A percentile compares a stretch with the other conserved stretches of the same genome.
Conservation (phyloP, 2,888 invertebrate species). For the Watsonalla binaria region DNA sequence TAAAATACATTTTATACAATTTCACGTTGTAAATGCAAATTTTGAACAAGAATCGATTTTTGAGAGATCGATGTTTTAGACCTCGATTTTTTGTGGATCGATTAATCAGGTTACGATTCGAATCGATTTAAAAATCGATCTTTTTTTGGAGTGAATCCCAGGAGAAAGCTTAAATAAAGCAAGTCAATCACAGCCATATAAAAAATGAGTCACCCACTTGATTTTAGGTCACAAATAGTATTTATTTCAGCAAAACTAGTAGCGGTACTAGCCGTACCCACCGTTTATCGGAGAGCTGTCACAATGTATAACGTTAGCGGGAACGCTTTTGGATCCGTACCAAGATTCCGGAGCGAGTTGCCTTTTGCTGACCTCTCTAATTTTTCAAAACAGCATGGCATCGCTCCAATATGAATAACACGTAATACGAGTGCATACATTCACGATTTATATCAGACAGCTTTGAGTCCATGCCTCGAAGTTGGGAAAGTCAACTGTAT, state of each 20-base stretch:
- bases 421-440: slow-evolving; percentile 47
- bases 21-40: no score
- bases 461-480: neutral
- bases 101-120: no score
- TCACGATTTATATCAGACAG: slow-evolving; percentile 31
- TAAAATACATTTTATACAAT: no score
- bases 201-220: neutral
- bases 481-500: neutral
- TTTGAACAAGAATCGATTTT: no score
- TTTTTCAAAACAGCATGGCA: slow-evolving; percentile 71
- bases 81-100: no score
- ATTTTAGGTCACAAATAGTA: neutral
- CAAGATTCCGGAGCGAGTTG: slow-evolving; percentile 28
- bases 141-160: no score
- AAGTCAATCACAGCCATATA: no score
- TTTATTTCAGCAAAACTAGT: slow-evolving; percentile 17
- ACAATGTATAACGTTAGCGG: slow-evolving; percentile 33
- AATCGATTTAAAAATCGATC: no score
- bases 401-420: slow-evolving; percentile 54
- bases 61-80: no score
- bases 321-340: slow-evolving; percentile 48
- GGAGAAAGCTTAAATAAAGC: no score
- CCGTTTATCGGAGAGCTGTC: slow-evolving; percentile 34
- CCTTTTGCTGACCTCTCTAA: slow-evolving; percentile 38
- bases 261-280: slow-evolving; percentile 19